phyloP scores from a whole-genome alignment of 2,113 vertebrate species.

The Aythya baeri region DNA sequence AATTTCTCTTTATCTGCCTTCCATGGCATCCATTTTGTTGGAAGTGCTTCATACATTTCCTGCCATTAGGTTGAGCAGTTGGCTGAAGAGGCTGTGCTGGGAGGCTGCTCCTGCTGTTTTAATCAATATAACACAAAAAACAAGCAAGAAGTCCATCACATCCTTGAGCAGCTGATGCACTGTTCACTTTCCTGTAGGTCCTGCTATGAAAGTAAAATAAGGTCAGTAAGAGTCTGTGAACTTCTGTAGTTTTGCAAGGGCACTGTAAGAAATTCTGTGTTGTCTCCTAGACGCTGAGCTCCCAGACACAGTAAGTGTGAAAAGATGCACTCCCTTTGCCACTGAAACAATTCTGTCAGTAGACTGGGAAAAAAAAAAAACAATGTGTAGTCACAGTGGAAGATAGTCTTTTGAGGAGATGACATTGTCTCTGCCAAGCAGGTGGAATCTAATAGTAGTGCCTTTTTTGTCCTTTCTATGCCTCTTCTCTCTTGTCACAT shows the following conservation, averaged over 20 bases:
- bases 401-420: neutral
- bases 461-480: neutral
- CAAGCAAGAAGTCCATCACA: constrained; percentile 12
- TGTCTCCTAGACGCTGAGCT: neutral
- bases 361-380: neutral
- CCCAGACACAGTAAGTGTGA: neutral
- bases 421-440: neutral
- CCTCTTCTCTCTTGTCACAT: neutral
- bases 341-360: neutral
- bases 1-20: neutral
- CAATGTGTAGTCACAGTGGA: neutral
- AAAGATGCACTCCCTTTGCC: neutral
- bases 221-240: neutral
- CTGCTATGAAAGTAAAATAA: constrained; percentile 15
- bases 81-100: neutral
- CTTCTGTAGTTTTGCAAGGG: neutral
- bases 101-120: neutral
- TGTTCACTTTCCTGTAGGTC: neutral
- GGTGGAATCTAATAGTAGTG: neutral
- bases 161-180: neutral
- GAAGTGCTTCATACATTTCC: neutral
- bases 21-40: neutral
- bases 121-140: constrained; percentile 10
- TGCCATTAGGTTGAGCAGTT: neutral
- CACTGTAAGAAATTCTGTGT: neutral